Base-by-base conservation (phyloP, 2,113 vertebrate species). In the Struthio camelus region DNA sequence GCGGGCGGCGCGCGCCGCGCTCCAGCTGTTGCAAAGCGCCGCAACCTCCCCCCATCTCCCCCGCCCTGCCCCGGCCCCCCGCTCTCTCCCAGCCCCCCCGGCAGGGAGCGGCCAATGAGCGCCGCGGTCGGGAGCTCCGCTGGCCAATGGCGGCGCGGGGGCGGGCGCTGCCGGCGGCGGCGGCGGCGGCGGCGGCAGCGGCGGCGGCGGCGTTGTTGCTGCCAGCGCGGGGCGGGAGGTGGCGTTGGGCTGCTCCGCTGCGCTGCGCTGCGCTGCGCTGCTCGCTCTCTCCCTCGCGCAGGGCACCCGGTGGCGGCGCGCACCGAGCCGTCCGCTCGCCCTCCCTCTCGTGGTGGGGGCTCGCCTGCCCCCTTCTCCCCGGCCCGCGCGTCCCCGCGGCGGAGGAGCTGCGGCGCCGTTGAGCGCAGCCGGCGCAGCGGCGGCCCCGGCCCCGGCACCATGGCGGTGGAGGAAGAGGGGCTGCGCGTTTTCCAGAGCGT, bases 401-500 rank as follows among this genome's bases (percentile, higher is more conserved):
- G 64, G 72, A 53, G 66, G 66, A n/a, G 64, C 65, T 38, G 30
- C 18, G 65, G 50, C 34, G 5, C 32, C 34, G 71, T 70, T 56
- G 81, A 82, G 56, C 50, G 30, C 36, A 40, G 79, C 86, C 30
- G 89, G 73, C 66, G 51, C 85, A 25, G 59, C 38, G 44, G 67
- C 77, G 5, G 32, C 65, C 30, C 40, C 71, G 44, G n/a, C 87
- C 73, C 46, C 82, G 80, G 94, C 94, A 98, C 98, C 94, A 99
- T 99, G 99, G 99, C 99, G 98, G 99, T 99, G 94, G 99, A 99
- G 96, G 99, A 99, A 97, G 99, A 99, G 98, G 99, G 99, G 93
- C 99, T 99, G 17, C 98, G 99, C 89, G 98, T 99, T 85, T 99
- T 99, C 93, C 99, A 99, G 97, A 99, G 99, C 98, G 99, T 99